A percentile compares a stretch with the other conserved stretches of the same genome.
These are phyloP conservation scores for Caenorhabditis plicata DNA, from an alignment of 2,888 invertebrate genomes.

Conservation along the genomic window DNA sequence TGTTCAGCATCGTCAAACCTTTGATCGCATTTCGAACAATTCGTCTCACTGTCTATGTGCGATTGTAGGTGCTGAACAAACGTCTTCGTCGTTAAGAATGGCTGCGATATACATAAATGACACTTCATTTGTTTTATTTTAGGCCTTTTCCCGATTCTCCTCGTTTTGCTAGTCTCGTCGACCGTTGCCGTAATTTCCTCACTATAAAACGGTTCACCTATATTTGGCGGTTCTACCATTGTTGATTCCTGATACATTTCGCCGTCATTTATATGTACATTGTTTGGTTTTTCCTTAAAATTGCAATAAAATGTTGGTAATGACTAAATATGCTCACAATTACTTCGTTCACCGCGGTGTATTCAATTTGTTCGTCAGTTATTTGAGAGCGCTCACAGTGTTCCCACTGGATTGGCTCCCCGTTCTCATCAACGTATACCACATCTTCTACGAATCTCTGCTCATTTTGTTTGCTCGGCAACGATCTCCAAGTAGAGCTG, in stretches of 20 bases:
- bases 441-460: slow-evolving; percentile 9
- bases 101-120: slow-evolving; percentile 22
- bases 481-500: slow-evolving; percentile 15
- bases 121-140: slow-evolving; percentile 12
- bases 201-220: no score
- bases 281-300: background rate
- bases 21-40: slow-evolving; percentile 70
- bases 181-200: no score
- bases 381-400: slow-evolving; percentile 4
- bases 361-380: no score
- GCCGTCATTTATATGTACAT: background rate
- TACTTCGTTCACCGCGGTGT: no score
- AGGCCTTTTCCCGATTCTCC: background rate
- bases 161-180: background rate
- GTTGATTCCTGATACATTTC: no score
- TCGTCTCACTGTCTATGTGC: slow-evolving; percentile 18
- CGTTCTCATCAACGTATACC: slow-evolving; percentile 29
- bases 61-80: slow-evolving; percentile 30
- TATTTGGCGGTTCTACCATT: no score
- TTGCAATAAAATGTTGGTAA: no score
- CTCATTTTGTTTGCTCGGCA: background rate
- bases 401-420: slow-evolving; percentile 31
- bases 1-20: no score
- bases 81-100: slow-evolving; percentile 8
- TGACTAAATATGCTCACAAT: no score